Percentiles rank a stretch among this genome's conserved stretches.
phyloP scores from a whole-genome alignment of 2,888 invertebrate genomes.

The Sphaerophoria taeniata region DNA sequence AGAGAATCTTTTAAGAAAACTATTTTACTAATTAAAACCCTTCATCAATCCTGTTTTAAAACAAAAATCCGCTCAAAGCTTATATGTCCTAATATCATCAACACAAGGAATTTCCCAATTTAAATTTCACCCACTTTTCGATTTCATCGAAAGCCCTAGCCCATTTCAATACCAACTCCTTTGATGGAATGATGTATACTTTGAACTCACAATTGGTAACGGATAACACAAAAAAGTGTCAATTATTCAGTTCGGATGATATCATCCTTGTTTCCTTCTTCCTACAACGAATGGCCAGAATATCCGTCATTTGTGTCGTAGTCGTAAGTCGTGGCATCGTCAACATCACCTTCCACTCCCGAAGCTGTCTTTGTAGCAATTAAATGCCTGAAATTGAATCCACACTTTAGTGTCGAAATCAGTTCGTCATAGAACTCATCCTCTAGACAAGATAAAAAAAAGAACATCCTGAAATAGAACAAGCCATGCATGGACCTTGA shows the following conservation, averaged over 20 bases:
- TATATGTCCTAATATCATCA: background rate
- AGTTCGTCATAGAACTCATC: conserved; percentile 49
- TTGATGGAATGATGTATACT: conserved; percentile 35
- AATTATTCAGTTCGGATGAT: conserved; percentile 56
- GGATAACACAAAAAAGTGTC: conserved; percentile 50
- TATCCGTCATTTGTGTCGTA: background rate
- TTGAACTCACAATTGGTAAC: conserved; percentile 26
- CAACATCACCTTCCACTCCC: background rate
- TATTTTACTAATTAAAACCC: background rate
- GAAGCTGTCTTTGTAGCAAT: conserved; percentile 31
- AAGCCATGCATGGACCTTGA: conserved; percentile 16
- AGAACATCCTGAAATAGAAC: conserved; percentile 36
- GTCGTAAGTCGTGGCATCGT: background rate
- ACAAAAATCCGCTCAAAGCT: background rate
- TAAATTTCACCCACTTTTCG: conserved; percentile 10
- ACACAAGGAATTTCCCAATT: conserved; percentile 28
- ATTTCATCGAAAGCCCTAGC: background rate
- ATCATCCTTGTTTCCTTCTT: background rate
- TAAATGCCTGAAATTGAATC: conserved; percentile 68
- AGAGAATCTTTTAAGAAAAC: conserved; percentile 45
- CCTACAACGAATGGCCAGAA: background rate
- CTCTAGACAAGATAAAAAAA: background rate
- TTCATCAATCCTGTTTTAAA: background rate
- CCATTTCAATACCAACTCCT: background rate
- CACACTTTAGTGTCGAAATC: conserved; percentile 57